Evolutionary conservation across 2,888 invertebrate genomes (phyloP).

Genomic region (Anthophora plumipes): DNA sequence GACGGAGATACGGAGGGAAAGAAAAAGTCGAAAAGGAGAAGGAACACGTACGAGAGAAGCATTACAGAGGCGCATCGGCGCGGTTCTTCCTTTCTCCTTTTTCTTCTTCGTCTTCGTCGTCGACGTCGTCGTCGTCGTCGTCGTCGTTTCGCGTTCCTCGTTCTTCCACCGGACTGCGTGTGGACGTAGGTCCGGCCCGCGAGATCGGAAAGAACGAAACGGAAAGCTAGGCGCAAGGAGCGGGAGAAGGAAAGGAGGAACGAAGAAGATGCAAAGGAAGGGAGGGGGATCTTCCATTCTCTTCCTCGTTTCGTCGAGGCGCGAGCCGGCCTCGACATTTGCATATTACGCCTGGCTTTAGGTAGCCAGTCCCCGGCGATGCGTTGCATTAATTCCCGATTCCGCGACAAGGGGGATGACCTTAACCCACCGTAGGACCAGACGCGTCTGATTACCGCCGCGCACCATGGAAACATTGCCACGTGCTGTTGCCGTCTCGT

Average conservation of each 20-base stretch:
- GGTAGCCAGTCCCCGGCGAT: conserved; percentile 77
- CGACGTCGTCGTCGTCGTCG: background rate
- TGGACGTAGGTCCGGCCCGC: conserved; percentile 26
- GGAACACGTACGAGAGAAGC: conserved; percentile 62
- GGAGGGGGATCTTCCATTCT: conserved; percentile 65
- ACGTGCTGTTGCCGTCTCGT: conserved; percentile 59
- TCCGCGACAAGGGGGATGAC: conserved; percentile 74
- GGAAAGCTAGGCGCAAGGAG: conserved; percentile 25
- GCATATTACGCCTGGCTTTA: conserved; percentile 81
- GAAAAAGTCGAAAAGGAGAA: conserved; percentile 41
- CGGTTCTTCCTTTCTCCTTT: conserved; percentile 18
- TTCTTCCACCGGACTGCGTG: background rate
- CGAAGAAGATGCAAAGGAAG: conserved; percentile 42
- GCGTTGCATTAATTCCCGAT: conserved; percentile 83
- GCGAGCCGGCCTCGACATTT: conserved; percentile 79
- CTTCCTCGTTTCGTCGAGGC: conserved; percentile 76
- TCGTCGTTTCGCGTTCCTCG: too few species aligned
- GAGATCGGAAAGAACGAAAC: conserved; percentile 47
- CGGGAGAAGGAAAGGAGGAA: conserved; percentile 63
- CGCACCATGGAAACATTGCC: conserved; percentile 72
- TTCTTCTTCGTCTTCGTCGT: conserved; percentile 14
- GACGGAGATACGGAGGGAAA: conserved; percentile 34
- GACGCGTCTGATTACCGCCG: conserved; percentile 70
- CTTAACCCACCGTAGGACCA: conserved; percentile 74
- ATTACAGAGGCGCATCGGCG: conserved; percentile 49